Conservation (phyloP, 2,797 vertebrate genomes). For the Vespertilio murinus region DNA sequence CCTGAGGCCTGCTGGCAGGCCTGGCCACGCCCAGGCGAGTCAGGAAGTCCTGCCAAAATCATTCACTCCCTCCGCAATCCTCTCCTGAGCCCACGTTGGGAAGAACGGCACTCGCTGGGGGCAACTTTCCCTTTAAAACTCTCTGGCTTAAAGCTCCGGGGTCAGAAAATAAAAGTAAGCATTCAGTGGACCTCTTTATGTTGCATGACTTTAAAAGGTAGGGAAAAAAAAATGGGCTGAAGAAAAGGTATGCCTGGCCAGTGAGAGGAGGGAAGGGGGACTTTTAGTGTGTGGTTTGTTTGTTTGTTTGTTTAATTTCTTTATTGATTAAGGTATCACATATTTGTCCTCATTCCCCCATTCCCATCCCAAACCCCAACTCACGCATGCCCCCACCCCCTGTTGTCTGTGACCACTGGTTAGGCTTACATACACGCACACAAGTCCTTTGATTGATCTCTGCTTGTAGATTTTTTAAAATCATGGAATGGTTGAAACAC, state of each 20-base stretch:
- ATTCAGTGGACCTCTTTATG: neutral
- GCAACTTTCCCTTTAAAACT: neutral
- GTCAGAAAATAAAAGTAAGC: neutral
- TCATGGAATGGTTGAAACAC: neutral
- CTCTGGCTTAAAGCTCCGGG: neutral
- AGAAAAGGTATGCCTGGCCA: neutral
- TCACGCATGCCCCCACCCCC: no score
- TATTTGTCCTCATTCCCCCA: no score
- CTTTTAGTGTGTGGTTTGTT: neutral
- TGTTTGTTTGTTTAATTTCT: no score
- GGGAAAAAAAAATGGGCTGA: neutral
- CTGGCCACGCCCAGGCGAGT: neutral
- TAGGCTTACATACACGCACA: no score
- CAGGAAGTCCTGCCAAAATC: neutral
- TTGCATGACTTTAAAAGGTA: neutral
- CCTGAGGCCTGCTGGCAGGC: neutral
- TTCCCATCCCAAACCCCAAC: no score
- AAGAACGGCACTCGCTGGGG: neutral
- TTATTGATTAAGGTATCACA: no score
- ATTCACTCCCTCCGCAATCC: rapidly evolving
- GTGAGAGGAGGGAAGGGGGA: neutral
- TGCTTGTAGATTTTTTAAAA: neutral
- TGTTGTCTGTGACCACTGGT: no score
- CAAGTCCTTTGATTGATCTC: no score
- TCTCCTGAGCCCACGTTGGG: neutral